Percentiles rank a stretch among this genome's conserved stretches.
Evolutionary conservation across 2,888 invertebrate genomes (phyloP).

Genomic region (Microplitis deprimator): DNA sequence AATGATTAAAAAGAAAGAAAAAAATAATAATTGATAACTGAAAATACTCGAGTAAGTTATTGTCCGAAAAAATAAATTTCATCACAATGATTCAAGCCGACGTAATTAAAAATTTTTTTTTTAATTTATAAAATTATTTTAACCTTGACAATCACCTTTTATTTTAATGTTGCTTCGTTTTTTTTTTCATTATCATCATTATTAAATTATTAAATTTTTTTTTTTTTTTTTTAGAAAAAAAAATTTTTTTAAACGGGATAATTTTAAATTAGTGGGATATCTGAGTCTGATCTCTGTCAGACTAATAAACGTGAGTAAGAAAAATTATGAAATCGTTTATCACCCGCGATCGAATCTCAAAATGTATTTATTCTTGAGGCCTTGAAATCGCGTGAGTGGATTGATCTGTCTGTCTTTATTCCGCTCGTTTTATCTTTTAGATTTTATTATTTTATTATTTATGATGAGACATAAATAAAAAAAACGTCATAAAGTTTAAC

Average conservation of each 20-base stretch:
- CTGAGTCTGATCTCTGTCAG: slow-evolving; percentile 24
- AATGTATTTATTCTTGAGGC: slow-evolving; percentile 19
- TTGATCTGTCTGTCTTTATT: slow-evolving; percentile 28
- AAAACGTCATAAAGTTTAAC: not conserved
- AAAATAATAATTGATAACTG: too few species aligned
- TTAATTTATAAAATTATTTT: slow-evolving; percentile 6
- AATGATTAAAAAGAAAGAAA: too few species aligned
- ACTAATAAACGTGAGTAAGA: slow-evolving; percentile 27
- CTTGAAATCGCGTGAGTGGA: slow-evolving; percentile 33
- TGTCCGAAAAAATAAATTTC: slow-evolving; percentile 4
- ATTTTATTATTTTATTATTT: slow-evolving; percentile 11
- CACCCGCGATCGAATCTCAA: slow-evolving; percentile 34
- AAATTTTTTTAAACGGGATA: slow-evolving; percentile 29
- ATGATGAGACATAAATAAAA: not conserved
- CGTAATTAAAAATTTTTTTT: slow-evolving; percentile 2
- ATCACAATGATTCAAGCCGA: slow-evolving; percentile 8
- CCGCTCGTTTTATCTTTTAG: slow-evolving; percentile 22
- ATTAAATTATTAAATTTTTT: not conserved
- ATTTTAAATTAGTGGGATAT: slow-evolving; percentile 35
- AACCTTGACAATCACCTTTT: slow-evolving; percentile 9
- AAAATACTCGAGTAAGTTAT: not conserved
- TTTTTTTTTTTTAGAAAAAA: not conserved
- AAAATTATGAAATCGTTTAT: slow-evolving; percentile 40
- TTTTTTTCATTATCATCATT: too few species aligned
- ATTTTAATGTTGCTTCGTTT: too few species aligned